Base-by-base conservation (phyloP, 1,140 invertebrate species). In the Dinoponera quadriceps region DNA sequence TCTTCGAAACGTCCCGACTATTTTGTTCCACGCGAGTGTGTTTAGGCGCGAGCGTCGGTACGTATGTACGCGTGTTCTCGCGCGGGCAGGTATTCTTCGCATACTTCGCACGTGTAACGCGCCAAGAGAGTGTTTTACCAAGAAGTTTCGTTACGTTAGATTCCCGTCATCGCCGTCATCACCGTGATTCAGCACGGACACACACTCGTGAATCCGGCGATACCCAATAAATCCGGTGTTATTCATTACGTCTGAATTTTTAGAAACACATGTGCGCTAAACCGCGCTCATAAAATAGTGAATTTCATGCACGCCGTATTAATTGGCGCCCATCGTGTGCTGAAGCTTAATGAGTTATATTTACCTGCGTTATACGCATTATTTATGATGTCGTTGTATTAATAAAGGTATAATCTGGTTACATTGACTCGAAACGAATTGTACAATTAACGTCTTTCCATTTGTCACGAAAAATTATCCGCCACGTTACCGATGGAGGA, bases 311-410 rank as follows among this genome's bases (percentile, higher is more conserved):
- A 48, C 51, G 48, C 51, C 55, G 25, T 71, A 71, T 80, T 80
- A 71, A 69, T 80, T 54, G 22, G 16, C 33, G 48, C 22, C 29
- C 14, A 27, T 27, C 54, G 29, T 44, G 27, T 20, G 59, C 48
- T 59, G 48, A 62, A 83, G 74, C 74, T 62, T 83, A 60, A 69
- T 83, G 75, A 83, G 49, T 69, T 69, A 78, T 29, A 78, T 80
- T 80, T 51, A 55, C 22, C 14, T 48, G 29, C 48, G 25, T 69
- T 62, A 69, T 54, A 59, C 29, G 54, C 49, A 44, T 80, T 83
- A 68, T 80, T 83, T 69, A 68, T 69, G 54, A 62, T 18, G 25
- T 68, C 49, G 48, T 63, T 62, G 33, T 51, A 60, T 80, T 69
- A 83, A 69, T 83, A 57, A 78, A 51, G 66, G 25, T 51, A 59